These are phyloP conservation scores for Carettochelys insculpta DNA, from an alignment of 2,113 vertebrate species.

Conservation along the genomic window DNA sequence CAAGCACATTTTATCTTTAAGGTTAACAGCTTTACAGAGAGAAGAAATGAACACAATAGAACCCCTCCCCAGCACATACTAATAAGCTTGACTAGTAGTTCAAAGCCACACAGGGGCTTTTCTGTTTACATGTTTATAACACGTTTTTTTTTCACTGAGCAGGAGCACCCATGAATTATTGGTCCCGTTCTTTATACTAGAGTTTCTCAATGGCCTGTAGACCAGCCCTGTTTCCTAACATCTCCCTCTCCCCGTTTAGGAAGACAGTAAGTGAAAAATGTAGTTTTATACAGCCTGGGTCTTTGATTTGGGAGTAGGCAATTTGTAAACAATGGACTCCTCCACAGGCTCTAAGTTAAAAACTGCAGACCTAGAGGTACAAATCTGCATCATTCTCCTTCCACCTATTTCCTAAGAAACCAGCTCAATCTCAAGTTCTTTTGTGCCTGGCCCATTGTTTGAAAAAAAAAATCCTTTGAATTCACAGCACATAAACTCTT, in stretches of 20 bases:
- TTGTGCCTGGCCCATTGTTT: background rate
- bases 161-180: background rate
- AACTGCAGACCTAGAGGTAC: background rate
- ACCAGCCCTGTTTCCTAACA: too few species aligned
- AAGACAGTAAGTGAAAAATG: too few species aligned
- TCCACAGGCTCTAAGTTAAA: background rate
- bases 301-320: background rate
- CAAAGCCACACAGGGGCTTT: too few species aligned
- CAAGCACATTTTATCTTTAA: background rate
- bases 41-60: background rate
- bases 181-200: background rate
- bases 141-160: background rate
- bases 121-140: background rate
- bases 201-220: too few species aligned
- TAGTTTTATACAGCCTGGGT: background rate
- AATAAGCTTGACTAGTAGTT: background rate
- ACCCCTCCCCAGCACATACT: background rate
- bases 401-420: background rate
- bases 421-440: background rate
- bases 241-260: too few species aligned
- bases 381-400: background rate
- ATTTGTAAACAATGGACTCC: background rate
- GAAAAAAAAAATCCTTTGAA: background rate
- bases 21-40: background rate
- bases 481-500: too few species aligned